These are phyloP conservation scores for Micropoecilia bifurca DNA, from an alignment of 2,797 vertebrate genomes.

Conservation along the genomic window DNA sequence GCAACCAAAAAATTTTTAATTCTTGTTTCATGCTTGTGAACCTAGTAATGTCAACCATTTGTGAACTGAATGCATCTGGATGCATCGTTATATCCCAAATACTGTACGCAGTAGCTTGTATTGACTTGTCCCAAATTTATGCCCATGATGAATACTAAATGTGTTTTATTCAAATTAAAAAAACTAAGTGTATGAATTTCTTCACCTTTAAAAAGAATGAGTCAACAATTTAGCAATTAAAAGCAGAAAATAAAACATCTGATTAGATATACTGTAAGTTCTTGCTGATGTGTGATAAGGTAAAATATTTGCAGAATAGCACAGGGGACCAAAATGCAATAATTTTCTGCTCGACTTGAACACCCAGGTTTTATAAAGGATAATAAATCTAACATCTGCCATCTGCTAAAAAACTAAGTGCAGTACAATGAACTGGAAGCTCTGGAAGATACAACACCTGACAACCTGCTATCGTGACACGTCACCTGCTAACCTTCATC, in stretches of 20 bases:
- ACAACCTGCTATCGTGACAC: constrained; percentile 31
- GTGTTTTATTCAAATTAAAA: neutral
- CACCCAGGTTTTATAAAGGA: neutral
- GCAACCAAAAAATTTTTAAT: too few relatives aligned
- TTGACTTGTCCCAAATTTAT: neutral
- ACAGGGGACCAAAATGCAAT: neutral
- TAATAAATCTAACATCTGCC: neutral
- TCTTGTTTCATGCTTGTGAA: neutral
- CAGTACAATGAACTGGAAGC: neutral
- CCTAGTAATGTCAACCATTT: neutral
- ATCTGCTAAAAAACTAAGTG: neutral
- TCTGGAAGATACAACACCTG: constrained; percentile 15
- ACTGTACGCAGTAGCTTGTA: neutral
- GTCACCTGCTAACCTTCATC: constrained; percentile 32
- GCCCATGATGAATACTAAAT: neutral
- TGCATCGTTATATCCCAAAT: neutral
- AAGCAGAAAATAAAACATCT: neutral
- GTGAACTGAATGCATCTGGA: neutral
- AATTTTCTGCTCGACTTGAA: constrained; percentile 1
- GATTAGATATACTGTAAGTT: neutral
- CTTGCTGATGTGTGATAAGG: neutral
- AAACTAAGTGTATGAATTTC: neutral
- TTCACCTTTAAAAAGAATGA: neutral
- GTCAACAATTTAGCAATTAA: neutral
- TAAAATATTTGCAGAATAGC: neutral